Conservation (phyloP, 2,888 invertebrate species). For the Latheticus oryzae region DNA sequence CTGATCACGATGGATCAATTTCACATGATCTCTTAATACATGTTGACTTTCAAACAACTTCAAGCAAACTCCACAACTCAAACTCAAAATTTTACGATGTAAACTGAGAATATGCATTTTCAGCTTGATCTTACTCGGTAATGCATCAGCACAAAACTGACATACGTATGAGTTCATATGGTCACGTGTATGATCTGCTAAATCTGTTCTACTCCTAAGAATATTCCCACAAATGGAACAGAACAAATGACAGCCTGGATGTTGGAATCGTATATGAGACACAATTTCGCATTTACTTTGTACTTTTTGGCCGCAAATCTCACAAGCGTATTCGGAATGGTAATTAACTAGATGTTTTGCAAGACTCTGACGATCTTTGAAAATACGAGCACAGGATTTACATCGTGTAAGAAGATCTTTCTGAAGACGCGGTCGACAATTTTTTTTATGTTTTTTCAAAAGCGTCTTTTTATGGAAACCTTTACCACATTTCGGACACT, state of each 20-base stretch:
- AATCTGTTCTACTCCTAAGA: conserved; percentile 67
- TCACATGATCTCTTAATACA: conserved; percentile 69
- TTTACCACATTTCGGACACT: conserved; percentile 70
- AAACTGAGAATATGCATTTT: conserved; percentile 71
- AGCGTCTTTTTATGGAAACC: conserved; percentile 70
- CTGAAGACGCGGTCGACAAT: conserved; percentile 66
- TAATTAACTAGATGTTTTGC: conserved; percentile 70
- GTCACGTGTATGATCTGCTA: conserved; percentile 67
- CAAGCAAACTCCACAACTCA: conserved; percentile 71
- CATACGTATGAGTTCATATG: conserved; percentile 69
- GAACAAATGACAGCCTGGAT: conserved; percentile 68
- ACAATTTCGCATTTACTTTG: conserved; percentile 71
- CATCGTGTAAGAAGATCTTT: conserved; percentile 70
- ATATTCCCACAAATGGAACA: conserved; percentile 69
- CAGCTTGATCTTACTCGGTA: conserved; percentile 70
- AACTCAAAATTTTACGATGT: conserved; percentile 69
- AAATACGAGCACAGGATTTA: conserved; percentile 70
- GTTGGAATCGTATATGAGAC: conserved; percentile 69
- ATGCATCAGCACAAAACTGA: conserved; percentile 70
- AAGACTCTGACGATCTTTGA: conserved; percentile 69
- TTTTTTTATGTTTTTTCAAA: conserved; percentile 71
- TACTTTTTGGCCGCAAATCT: conserved; percentile 68
- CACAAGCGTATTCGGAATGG: conserved; percentile 69
- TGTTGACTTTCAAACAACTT: conserved; percentile 70
- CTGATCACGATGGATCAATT: conserved; percentile 66